Percentiles rank a stretch among this genome's conserved stretches.
These are phyloP conservation scores for Gobionotothen gibberifrons DNA, from an alignment of 2,797 vertebrate species.

Conservation along the genomic window DNA sequence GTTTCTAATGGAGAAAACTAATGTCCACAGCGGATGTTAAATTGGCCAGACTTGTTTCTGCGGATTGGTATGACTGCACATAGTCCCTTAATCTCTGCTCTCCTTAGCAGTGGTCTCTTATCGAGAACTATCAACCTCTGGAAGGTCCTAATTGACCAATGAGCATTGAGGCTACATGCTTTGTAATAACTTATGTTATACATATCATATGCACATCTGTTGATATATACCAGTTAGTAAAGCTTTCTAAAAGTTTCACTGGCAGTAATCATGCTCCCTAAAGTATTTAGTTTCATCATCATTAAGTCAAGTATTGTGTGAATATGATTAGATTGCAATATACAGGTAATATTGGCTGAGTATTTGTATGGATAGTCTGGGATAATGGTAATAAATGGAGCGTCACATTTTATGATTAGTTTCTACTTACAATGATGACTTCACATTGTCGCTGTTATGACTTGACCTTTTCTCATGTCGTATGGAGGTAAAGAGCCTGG, in stretches of 20 bases:
- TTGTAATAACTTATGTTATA: neutral
- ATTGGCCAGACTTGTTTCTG: too few relatives aligned
- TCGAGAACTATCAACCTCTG: too few relatives aligned
- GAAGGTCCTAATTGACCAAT: too few relatives aligned
- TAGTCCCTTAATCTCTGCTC: too few relatives aligned
- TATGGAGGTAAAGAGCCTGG: neutral
- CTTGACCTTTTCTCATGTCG: conserved; percentile 27
- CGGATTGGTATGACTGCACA: too few relatives aligned
- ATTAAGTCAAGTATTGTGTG: conserved; percentile 17
- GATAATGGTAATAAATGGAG: neutral
- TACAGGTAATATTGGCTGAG: conserved; percentile 5
- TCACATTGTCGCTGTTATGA: neutral
- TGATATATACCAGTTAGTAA: conserved; percentile 5
- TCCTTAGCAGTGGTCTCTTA: too few relatives aligned
- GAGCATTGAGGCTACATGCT: too few relatives aligned
- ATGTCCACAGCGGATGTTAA: too few relatives aligned
- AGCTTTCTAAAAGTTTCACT: neutral
- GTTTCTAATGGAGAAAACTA: too few relatives aligned
- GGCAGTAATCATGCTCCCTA: neutral
- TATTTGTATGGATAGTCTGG: neutral
- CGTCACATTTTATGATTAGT: neutral
- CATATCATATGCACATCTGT: conserved; percentile 27
- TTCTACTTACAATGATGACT: neutral
- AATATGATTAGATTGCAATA: conserved; percentile 7
- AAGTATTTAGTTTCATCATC: conserved; percentile 7